Evolutionary conservation across 2,888 invertebrate species (phyloP), one percentile per base, ranked within the genome.

Genomic region (Eurytoma adleriae): DNA sequence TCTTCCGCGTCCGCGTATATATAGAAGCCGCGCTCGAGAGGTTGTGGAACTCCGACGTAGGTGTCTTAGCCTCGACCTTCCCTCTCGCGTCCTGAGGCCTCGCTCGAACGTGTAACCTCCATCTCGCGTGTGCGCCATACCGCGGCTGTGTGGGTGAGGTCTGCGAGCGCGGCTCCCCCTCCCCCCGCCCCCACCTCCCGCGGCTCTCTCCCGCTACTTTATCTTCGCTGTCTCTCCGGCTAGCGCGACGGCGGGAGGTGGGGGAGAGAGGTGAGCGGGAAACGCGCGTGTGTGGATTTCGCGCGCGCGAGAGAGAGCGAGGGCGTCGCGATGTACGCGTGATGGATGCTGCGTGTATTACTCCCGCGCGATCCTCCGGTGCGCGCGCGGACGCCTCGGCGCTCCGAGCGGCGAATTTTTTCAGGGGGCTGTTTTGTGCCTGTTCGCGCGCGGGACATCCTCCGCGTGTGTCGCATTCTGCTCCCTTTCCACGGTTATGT

Each of bases 41-140:
- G 71, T 80, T 76, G 79, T 78, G 74, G 74, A 71, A 80, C 77
- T 64, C 74, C 57, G 69, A 70, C 82, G 84, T 84, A 83, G 85
- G 83, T 83, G 84, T 84, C 84, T 82, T 80, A 84, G 83, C 84
- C 84, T 84, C 84, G 84, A 85, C 84, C 84, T 84, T 84, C 83
- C 83, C 82, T 83, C 82, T 79, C 83, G 72, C 16, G 61, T 72
- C 72, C 71, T 71, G 78, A 64, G 78, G 72, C 67, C 78, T 66
- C 76, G 52, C 40, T 7, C 40, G 40, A 40, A 40, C 40, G 40
- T 40, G 40, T 20, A 12, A n/a, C 59, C 20, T 20, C 48, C 48
- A 50, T 40, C 50, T 10, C 40, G 18, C n/a, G 18, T 24, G 27
- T 64, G 14, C 48, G 24, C 18, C 12, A n/a, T 2, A n/a, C 40